A percentile compares a stretch with the other conserved stretches of the same genome.
Conservation (phyloP, 2,888 invertebrate species). For the Glaucopsyche alexis region DNA sequence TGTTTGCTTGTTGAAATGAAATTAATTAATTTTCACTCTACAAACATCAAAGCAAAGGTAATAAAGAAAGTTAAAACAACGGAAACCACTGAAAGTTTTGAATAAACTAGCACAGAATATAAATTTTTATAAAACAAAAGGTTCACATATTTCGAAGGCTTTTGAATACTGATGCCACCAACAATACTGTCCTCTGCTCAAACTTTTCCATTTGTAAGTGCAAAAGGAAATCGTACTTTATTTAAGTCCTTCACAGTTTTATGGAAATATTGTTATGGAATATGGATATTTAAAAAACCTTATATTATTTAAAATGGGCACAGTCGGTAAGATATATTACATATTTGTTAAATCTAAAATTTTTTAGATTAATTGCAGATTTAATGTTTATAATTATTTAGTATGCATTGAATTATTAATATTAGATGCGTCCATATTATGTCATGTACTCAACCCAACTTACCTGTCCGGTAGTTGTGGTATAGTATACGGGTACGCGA, state of each 20-base stretch:
- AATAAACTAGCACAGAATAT: slow-evolving; percentile 14
- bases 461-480: too few species aligned
- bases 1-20: not conserved
- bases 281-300: not conserved
- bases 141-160: slow-evolving; percentile 25
- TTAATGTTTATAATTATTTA: too few species aligned
- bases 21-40: not conserved
- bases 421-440: too few species aligned
- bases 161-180: slow-evolving; percentile 27
- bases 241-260: not conserved
- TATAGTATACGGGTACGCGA: too few species aligned
- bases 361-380: too few species aligned
- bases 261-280: not conserved
- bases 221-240: slow-evolving; percentile 3
- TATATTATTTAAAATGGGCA: too few species aligned
- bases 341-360: too few species aligned
- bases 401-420: too few species aligned
- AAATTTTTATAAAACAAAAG: slow-evolving; percentile 17
- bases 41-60: not conserved
- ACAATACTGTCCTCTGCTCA: slow-evolving; percentile 14
- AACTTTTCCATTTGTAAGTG: slow-evolving; percentile 13
- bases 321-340: too few species aligned
- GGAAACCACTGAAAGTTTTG: slow-evolving; percentile 12
- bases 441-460: too few species aligned
- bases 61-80: not conserved